Percentiles rank a stretch among this genome's conserved stretches.
These are phyloP conservation scores for human (Homo sapiens) DNA, from an alignment of 2,113 vertebrate genomes.

Conservation along the genomic window DNA sequence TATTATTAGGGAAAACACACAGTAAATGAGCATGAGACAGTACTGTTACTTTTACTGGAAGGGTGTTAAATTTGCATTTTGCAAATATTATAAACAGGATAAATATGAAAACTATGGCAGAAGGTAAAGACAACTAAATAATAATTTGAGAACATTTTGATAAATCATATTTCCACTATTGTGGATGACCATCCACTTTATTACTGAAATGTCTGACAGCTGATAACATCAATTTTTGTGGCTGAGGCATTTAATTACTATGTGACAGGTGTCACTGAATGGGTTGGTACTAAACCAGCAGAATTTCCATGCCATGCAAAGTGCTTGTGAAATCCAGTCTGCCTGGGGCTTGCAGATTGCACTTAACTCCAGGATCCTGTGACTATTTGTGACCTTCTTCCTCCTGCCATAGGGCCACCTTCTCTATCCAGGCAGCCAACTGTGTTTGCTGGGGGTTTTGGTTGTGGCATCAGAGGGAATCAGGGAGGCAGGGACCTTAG, in stretches of 20 bases:
- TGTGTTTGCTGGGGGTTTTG: background rate
- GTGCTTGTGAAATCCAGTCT: background rate
- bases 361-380: background rate
- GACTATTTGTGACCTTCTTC: background rate
- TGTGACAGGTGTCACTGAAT: constrained; percentile 34
- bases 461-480: background rate
- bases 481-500: background rate
- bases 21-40: background rate
- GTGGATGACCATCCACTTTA: constrained; percentile 25
- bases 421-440: background rate
- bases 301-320: background rate
- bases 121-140: constrained; percentile 16
- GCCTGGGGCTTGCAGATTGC: background rate
- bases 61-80: constrained; percentile 34
- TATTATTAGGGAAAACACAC: constrained; percentile 15
- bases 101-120: constrained; percentile 45
- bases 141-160: constrained; percentile 31
- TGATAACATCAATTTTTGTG: constrained; percentile 59
- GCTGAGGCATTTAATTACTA: constrained; percentile 54
- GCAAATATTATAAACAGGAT: constrained; percentile 19
- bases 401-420: background rate
- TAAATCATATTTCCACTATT: constrained; percentile 35
- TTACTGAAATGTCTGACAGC: constrained; percentile 12
- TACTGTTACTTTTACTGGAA: constrained; percentile 29
- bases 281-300: background rate